A percentile compares a stretch with the other conserved stretches of the same genome.
Evolutionary conservation across 1,140 invertebrate species (phyloP).

Genomic region (Euwallacea fornicatus): DNA sequence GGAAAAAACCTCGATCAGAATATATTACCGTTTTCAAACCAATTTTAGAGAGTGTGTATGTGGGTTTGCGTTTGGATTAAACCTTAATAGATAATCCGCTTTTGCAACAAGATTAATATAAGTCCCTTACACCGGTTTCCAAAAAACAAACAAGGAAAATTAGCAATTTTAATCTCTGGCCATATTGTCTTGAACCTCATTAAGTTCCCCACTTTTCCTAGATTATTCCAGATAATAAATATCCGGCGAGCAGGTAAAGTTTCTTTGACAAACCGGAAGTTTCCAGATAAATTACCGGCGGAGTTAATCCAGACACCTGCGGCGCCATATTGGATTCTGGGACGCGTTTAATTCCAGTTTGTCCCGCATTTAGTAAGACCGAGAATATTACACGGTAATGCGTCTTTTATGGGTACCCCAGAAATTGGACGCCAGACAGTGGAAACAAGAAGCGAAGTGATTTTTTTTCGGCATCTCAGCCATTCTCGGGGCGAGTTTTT

Average conservation of each 20-base stretch:
- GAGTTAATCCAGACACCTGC: constrained; percentile 22
- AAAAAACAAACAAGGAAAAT: too few species aligned
- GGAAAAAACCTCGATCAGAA: too few species aligned
- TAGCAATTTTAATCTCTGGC: too few species aligned
- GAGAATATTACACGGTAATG: background rate
- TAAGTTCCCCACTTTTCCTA: constrained; percentile 22
- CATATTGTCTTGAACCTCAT: constrained; percentile 11
- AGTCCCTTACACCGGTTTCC: too few species aligned
- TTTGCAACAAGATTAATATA: too few species aligned
- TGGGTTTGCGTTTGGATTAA: too few species aligned
- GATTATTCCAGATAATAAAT: constrained; percentile 30
- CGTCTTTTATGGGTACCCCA: too few species aligned
- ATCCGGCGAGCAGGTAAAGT: constrained; percentile 21
- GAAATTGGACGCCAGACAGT: background rate
- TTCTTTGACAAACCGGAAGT: constrained; percentile 31
- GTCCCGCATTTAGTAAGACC: background rate
- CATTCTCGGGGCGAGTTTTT: background rate
- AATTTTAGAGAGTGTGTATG: too few species aligned
- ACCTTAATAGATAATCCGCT: too few species aligned
- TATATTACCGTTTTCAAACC: too few species aligned
- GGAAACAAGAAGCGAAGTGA: background rate
- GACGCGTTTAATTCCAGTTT: constrained; percentile 1
- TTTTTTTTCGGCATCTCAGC: constrained; percentile 1
- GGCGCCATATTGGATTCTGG: constrained; percentile 23
- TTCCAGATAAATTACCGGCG: constrained; percentile 25